phyloP scores from a whole-genome alignment of 2,888 invertebrate species.

The Oscheius sp. region DNA sequence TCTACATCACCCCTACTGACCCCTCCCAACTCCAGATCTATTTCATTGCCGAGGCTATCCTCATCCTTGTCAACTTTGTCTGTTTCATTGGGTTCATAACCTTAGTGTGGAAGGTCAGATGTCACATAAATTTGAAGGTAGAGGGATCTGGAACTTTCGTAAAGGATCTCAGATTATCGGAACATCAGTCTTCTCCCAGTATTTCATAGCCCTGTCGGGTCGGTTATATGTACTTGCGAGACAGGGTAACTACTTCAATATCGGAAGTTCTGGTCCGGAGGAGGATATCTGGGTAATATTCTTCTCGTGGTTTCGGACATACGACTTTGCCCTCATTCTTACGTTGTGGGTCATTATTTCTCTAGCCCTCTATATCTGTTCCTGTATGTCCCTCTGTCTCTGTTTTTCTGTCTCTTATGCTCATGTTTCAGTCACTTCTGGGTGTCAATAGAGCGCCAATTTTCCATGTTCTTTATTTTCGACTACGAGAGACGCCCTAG shows the following conservation, averaged over 20 bases:
- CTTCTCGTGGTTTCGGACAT: too few relatives aligned
- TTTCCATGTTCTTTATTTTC: slow-evolving; percentile 9
- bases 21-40: too few relatives aligned
- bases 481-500: slow-evolving; percentile 19
- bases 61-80: not conserved
- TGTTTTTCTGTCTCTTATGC: too few relatives aligned
- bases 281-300: too few relatives aligned
- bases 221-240: not conserved
- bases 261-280: too few relatives aligned
- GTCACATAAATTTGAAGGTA: slow-evolving; percentile 23
- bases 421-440: slow-evolving; percentile 2
- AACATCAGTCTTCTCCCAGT: not conserved
- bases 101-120: not conserved
- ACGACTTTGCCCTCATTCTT: too few relatives aligned
- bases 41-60: not conserved
- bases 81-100: not conserved
- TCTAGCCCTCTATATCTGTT: too few relatives aligned
- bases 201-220: not conserved
- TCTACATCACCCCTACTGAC: too few relatives aligned
- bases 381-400: too few relatives aligned
- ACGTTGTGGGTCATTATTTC: too few relatives aligned
- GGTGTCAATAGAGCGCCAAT: slow-evolving; percentile 8
- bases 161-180: not conserved
- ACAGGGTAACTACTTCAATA: too few relatives aligned
- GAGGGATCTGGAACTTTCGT: not conserved